Conservation (phyloP, 2,888 invertebrate species). For the Seladonia tumulorum region DNA sequence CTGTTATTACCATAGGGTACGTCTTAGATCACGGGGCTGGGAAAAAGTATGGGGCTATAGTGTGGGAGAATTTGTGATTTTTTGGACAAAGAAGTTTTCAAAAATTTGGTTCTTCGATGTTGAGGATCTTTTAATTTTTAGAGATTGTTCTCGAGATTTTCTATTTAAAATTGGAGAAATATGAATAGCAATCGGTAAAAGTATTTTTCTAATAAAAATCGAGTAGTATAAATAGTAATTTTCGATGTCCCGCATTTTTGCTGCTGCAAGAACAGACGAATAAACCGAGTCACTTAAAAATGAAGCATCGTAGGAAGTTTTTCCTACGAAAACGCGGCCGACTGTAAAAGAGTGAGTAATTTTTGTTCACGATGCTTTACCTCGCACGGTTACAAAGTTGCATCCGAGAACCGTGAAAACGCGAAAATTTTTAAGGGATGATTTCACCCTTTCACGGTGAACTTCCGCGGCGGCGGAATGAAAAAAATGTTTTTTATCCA, state of each 20-base stretch:
- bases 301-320: background rate
- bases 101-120: background rate
- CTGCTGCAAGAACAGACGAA: background rate
- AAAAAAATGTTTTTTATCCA: slow-evolving; percentile 6
- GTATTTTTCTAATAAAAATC: background rate
- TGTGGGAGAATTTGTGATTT: background rate
- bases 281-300: background rate
- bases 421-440: slow-evolving; percentile 10
- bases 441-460: slow-evolving; percentile 6
- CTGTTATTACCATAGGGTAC: background rate
- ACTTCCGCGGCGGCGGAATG: slow-evolving; percentile 1
- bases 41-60: background rate
- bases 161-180: background rate
- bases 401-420: background rate
- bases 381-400: background rate
- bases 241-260: background rate
- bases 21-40: background rate
- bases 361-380: background rate
- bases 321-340: background rate
- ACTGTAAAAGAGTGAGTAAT: slow-evolving; percentile 6
- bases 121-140: background rate
- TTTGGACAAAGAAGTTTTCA: background rate
- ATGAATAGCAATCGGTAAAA: background rate
- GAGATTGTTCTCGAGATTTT: too few species aligned
- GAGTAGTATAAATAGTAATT: background rate